Percentiles rank a stretch among this genome's conserved stretches.
Evolutionary conservation across 2,797 vertebrate species (phyloP).

Genomic region (Euthynnus affinis): DNA sequence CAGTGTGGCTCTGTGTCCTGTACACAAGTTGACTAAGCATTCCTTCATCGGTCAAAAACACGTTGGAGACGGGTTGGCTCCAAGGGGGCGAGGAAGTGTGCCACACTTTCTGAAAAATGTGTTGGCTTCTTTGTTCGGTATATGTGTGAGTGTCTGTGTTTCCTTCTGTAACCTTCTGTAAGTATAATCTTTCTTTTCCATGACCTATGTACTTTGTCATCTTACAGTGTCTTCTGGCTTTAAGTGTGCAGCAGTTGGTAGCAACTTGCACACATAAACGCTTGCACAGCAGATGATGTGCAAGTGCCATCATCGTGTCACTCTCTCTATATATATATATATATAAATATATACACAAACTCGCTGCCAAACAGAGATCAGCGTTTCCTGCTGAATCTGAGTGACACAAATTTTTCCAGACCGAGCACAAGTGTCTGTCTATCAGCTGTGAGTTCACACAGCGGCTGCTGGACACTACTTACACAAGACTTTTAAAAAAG

Average conservation of each 20-base stretch:
- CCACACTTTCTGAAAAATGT: neutral
- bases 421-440: constrained; percentile 62
- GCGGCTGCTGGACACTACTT: neutral
- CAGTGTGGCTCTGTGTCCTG: constrained; percentile 7
- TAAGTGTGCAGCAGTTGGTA: too few relatives aligned
- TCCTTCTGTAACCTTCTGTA: neutral
- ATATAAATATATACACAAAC: neutral
- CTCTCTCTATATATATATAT: too few relatives aligned
- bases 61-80: neutral
- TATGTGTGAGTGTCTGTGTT: neutral
- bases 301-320: neutral
- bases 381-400: constrained; percentile 24
- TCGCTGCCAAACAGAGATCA: constrained; percentile 26
- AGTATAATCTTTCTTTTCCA: neutral
- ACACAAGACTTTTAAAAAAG: neutral
- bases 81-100: neutral
- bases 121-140: neutral
- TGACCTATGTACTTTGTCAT: neutral
- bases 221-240: neutral
- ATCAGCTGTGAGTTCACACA: constrained; percentile 38
- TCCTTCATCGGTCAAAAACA: neutral
- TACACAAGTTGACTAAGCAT: neutral
- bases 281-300: neutral
- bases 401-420: constrained; percentile 35
- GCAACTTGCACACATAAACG: neutral